Evolutionary conservation across 2,888 invertebrate species (phyloP).

Genomic region (Phasia obesa): DNA sequence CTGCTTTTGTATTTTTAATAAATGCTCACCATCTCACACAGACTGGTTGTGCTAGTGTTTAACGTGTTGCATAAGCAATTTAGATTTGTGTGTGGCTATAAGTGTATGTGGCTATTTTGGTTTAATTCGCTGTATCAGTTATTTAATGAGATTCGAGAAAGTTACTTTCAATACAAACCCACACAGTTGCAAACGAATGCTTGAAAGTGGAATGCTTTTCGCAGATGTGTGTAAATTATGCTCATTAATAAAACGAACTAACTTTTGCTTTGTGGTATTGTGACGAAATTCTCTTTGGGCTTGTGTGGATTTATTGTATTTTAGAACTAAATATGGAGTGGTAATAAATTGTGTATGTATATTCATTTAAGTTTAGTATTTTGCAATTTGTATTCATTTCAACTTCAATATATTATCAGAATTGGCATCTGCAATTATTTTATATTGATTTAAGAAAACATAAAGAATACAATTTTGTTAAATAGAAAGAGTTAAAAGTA

Average conservation of each 20-base stretch:
- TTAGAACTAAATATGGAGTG: not conserved
- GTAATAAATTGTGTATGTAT: not conserved
- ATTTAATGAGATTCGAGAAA: slow-evolving; percentile 41
- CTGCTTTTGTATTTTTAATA: slow-evolving; percentile 11
- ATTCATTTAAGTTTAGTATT: slow-evolving; percentile 21
- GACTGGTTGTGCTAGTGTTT: not conserved
- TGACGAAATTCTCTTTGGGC: not conserved
- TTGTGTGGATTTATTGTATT: not conserved
- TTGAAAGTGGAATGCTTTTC: not conserved
- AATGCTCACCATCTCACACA: not conserved
- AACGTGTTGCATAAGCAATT: not conserved
- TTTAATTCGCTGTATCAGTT: slow-evolving; percentile 48
- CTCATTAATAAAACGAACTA: slow-evolving; percentile 34
- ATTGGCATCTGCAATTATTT: too few species aligned
- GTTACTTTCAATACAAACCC: slow-evolving; percentile 12
- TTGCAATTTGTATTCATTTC: not conserved
- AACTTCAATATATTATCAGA: not conserved
- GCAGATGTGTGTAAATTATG: slow-evolving; percentile 34
- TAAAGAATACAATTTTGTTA: too few species aligned
- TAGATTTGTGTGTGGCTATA: not conserved
- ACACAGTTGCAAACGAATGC: not conserved
- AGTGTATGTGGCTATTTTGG: not conserved
- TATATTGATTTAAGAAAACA: too few species aligned
- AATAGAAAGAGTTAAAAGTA: too few species aligned
- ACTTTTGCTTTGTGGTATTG: not conserved